Percentiles rank a stretch among this genome's conserved stretches.
Conservation (phyloP, 2,113 vertebrate genomes). For the Centropus unirufus region DNA sequence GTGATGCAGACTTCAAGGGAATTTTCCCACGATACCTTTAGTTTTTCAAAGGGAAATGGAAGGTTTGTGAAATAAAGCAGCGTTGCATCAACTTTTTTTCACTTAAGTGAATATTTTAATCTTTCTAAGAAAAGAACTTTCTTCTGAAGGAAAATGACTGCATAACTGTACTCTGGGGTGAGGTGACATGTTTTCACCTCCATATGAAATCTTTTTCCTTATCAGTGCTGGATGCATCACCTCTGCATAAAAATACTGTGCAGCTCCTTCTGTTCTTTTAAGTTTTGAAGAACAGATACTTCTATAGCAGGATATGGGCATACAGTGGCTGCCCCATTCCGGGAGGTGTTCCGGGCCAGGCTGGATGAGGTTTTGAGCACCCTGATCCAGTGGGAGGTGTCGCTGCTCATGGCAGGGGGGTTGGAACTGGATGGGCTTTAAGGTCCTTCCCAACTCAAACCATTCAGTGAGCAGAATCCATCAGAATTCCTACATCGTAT, state of each 20-base stretch:
- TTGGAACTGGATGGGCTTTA: too few relatives aligned
- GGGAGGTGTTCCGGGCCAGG: too few relatives aligned
- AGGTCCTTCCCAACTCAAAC: too few relatives aligned
- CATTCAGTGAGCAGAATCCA: too few relatives aligned
- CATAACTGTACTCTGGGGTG: not conserved
- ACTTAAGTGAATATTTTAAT: not conserved
- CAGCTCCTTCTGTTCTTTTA: not conserved
- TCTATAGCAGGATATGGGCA: not conserved
- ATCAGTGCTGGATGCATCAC: not conserved
- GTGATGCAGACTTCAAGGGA: not conserved
- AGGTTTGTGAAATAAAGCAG: conserved; percentile 25
- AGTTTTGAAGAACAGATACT: not conserved
- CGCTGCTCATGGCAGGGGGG: too few relatives aligned
- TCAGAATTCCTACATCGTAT: not conserved
- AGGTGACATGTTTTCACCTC: not conserved
- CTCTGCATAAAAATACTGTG: not conserved
- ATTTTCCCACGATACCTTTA: not conserved
- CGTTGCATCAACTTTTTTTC: not conserved
- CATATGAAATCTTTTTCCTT: too few relatives aligned
- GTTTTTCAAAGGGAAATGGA: not conserved
- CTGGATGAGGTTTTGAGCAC: too few relatives aligned
- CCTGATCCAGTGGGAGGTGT: too few relatives aligned
- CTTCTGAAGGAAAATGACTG: not conserved
- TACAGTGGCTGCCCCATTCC: not conserved
- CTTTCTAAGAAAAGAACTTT: not conserved